phyloP scores from a whole-genome alignment of 2,113 vertebrate genomes.

The Pituophis catenifer region DNA sequence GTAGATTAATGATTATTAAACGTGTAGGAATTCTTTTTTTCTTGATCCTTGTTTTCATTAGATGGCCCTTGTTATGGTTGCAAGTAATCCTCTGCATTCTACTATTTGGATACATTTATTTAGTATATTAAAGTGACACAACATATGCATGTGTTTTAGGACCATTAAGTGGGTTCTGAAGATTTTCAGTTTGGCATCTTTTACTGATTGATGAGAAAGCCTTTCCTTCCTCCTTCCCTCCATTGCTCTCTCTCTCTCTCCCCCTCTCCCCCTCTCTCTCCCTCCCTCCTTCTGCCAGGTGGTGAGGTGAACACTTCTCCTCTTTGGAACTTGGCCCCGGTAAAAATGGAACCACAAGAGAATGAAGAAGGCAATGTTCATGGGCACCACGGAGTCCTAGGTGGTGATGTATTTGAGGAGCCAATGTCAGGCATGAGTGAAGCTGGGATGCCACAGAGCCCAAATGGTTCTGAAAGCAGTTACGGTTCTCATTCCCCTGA shows the following conservation, averaged over 20 bases:
- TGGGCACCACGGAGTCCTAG: conserved; percentile 78
- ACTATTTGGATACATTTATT: background rate
- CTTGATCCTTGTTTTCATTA: conserved; percentile 48
- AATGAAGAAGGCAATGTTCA: conserved; percentile 83
- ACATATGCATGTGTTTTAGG: background rate
- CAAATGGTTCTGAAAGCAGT: conserved; percentile 88
- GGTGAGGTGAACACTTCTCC: conserved; percentile 86
- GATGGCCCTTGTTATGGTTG: conserved; percentile 17
- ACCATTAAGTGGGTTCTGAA: background rate
- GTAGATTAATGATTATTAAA: conserved; percentile 46
- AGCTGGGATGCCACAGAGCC: conserved; percentile 87
- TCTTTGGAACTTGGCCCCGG: conserved; percentile 88
- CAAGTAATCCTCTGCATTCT: conserved; percentile 30
- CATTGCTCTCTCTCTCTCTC: background rate
- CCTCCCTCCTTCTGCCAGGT: conserved; percentile 60
- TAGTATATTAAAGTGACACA: background rate
- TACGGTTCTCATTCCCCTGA: conserved; percentile 92
- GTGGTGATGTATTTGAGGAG: conserved; percentile 93
- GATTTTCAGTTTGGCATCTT: background rate
- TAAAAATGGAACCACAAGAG: conserved; percentile 96
- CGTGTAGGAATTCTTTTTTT: conserved; percentile 51
- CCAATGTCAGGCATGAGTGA: conserved; percentile 98
- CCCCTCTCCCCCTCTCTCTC: conserved; percentile 37
- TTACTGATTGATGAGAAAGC: background rate
- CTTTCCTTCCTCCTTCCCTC: conserved; percentile 48